Evolutionary conservation across 1,140 invertebrate species (phyloP).

Genomic region (Platyscapa corneri): DNA sequence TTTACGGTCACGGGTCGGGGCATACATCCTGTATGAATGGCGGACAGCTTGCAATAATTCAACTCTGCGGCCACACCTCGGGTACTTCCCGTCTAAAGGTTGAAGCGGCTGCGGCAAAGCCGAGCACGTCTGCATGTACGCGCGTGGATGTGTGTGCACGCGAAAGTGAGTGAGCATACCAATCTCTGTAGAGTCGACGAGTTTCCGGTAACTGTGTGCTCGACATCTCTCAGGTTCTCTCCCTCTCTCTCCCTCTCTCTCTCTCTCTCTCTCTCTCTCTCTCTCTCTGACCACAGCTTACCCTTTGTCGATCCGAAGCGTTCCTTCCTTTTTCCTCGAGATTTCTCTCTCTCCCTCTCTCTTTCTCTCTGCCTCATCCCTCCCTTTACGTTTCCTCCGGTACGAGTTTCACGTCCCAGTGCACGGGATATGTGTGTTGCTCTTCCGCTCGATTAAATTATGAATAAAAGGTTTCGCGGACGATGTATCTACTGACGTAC

Average conservation of each 20-base stretch:
- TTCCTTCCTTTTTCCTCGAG: constrained; percentile 37
- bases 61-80: constrained; percentile 72
- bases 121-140: neutral
- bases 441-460: constrained; percentile 47
- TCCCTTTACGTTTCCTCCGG: neutral
- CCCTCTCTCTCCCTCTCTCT: constrained; percentile 8
- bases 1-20: constrained; percentile 66
- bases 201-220: constrained; percentile 68
- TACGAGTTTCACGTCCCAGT: constrained; percentile 20
- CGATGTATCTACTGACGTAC: constrained; percentile 21
- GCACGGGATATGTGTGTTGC: neutral
- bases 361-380: neutral
- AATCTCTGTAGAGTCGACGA: constrained; percentile 60
- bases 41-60: constrained; percentile 72
- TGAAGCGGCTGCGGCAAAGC: constrained; percentile 54
- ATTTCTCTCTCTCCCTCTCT: constrained; percentile 21
- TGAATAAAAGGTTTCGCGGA: constrained; percentile 43
- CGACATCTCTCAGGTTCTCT: constrained; percentile 49
- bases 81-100: constrained; percentile 71
- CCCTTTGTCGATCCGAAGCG: constrained; percentile 37
- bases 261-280: constrained; percentile 50
- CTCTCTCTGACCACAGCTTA: constrained; percentile 52
- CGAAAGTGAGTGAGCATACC: neutral
- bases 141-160: neutral
- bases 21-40: constrained; percentile 73